phyloP scores from a whole-genome alignment of 1,140 invertebrate species.

The Dysdera silvatica region DNA sequence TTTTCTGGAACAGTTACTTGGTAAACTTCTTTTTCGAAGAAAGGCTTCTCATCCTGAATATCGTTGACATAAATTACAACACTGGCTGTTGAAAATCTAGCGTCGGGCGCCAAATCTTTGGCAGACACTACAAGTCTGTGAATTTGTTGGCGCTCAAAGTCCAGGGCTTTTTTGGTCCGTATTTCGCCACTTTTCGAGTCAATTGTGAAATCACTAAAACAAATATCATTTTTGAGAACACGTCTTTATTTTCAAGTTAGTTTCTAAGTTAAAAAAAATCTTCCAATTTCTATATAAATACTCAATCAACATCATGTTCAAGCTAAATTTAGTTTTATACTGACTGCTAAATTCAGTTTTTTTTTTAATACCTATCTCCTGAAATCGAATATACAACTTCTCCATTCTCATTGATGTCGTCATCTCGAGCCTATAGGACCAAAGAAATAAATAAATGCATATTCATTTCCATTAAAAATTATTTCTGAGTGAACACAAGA shows the following conservation, averaged over 20 bases:
- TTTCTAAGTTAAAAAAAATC: slow-evolving; percentile 46
- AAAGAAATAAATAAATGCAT: neutral
- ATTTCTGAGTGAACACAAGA: too few species aligned
- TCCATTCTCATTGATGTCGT: slow-evolving; percentile 62
- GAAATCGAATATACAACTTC: slow-evolving; percentile 58
- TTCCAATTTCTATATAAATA: neutral
- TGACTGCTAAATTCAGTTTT: too few species aligned
- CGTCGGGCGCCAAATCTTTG: slow-evolving; percentile 73
- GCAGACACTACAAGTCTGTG: slow-evolving; percentile 64
- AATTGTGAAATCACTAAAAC: slow-evolving; percentile 50
- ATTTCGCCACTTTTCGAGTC: slow-evolving; percentile 71
- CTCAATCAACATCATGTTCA: too few species aligned
- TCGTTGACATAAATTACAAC: slow-evolving; percentile 73
- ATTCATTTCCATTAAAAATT: neutral
- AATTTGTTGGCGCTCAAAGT: slow-evolving; percentile 73
- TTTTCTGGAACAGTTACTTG: slow-evolving; percentile 75
- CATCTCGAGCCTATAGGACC: slow-evolving; percentile 51
- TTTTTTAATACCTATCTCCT: slow-evolving; percentile 57
- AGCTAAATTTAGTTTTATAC: too few species aligned
- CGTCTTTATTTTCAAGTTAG: neutral
- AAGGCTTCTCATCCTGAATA: slow-evolving; percentile 70
- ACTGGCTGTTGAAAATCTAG: slow-evolving; percentile 73
- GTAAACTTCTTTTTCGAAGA: slow-evolving; percentile 64
- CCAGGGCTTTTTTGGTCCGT: slow-evolving; percentile 61
- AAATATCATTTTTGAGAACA: neutral